A percentile compares a stretch with the other conserved stretches of the same genome.
phyloP scores from a whole-genome alignment of 2,113 vertebrate species.

The Trochalopteron elliotii region DNA sequence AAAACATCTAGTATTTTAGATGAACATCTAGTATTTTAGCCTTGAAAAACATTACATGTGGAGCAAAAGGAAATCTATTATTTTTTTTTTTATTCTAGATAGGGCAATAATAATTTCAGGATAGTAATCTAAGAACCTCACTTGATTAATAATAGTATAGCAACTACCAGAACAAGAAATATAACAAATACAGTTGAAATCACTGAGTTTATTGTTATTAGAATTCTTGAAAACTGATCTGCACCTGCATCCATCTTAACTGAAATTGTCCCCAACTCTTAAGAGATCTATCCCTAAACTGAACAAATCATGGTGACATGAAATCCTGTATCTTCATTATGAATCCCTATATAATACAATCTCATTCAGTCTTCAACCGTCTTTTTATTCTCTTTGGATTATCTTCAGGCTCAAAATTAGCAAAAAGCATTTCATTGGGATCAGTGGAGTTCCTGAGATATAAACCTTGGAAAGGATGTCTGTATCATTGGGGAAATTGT shows the following conservation, averaged over 20 bases:
- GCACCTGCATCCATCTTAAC: background rate
- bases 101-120: background rate
- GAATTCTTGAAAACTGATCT: background rate
- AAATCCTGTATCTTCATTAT: background rate
- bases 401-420: conserved; percentile 25
- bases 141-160: background rate
- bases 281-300: background rate
- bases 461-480: background rate
- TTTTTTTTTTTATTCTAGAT: background rate
- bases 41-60: background rate
- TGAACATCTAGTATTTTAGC: background rate
- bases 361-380: background rate
- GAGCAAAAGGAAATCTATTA: background rate
- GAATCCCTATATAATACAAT: background rate
- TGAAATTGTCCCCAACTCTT: background rate
- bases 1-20: background rate
- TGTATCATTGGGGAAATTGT: background rate
- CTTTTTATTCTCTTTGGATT: conserved; percentile 20
- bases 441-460: background rate
- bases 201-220: background rate
- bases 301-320: background rate
- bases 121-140: background rate
- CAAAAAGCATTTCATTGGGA: background rate
- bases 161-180: background rate
- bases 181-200: background rate